Percentiles rank a stretch among this genome's conserved stretches.
phyloP scores from a whole-genome alignment of 2,797 vertebrate genomes.

The Sitta carolinensis region DNA sequence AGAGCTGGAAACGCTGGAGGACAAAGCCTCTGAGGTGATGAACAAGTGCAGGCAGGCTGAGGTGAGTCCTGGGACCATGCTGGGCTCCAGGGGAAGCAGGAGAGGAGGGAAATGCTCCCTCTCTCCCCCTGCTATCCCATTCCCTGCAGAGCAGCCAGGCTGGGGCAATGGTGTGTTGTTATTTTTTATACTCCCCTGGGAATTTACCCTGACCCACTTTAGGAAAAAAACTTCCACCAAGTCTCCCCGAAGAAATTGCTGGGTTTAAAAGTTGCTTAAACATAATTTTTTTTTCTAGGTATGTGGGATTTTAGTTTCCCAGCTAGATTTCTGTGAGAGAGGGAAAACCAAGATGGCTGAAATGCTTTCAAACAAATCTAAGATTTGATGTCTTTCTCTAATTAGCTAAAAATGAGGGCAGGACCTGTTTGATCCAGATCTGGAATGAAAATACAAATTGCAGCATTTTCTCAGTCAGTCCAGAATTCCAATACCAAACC shows the following conservation, averaged over 20 bases:
- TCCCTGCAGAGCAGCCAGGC: not conserved
- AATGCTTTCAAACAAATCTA: not conserved
- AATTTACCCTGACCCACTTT: not conserved
- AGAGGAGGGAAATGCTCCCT: too few species aligned
- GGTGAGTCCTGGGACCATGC: constrained; percentile 66
- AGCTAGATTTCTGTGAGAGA: not conserved
- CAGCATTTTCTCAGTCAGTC: not conserved
- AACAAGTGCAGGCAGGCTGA: constrained; percentile 85
- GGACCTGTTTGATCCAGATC: not conserved
- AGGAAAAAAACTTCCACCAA: not conserved
- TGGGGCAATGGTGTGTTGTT: fast-evolving
- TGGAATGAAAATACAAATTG: not conserved
- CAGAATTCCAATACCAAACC: not conserved
- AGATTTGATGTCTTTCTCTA: not conserved
- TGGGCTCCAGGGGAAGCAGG: not conserved
- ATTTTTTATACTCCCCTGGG: not conserved
- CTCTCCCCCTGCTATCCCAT: fast-evolving
- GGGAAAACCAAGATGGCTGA: not conserved
- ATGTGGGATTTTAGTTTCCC: not conserved
- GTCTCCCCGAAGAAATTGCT: not conserved
- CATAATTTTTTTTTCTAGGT: not conserved
- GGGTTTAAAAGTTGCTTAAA: not conserved
- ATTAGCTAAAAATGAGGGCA: not conserved
- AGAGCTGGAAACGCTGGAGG: constrained; percentile 85
- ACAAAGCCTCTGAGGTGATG: constrained; percentile 85